Conservation (phyloP, 2,113 vertebrate species). For the Chaetura pelagica region DNA sequence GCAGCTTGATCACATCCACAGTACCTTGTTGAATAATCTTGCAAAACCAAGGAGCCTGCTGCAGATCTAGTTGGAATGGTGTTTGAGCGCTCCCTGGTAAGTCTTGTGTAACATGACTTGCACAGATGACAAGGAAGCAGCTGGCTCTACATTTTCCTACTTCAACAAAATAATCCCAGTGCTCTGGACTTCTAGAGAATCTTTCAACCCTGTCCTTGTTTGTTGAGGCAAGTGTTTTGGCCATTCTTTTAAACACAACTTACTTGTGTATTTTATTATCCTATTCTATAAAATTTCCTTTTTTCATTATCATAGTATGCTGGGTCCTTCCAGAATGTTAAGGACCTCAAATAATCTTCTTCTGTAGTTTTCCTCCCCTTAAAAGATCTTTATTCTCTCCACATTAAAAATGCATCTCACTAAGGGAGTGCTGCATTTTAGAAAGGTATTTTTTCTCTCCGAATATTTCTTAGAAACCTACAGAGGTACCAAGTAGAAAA, state of each 20-base stretch:
- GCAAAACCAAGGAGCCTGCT: neutral
- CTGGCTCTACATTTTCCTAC: neutral
- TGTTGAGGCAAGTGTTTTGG: neutral
- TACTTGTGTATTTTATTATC: neutral
- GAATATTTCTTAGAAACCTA: neutral
- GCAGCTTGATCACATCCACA: neutral
- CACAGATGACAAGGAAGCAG: neutral
- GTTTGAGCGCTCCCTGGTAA: neutral
- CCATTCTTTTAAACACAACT: neutral
- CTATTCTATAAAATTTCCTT: neutral
- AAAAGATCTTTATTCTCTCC: neutral
- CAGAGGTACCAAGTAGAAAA: neutral
- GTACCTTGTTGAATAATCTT: neutral
- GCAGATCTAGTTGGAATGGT: neutral
- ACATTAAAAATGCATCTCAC: neutral
- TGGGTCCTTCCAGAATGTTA: neutral
- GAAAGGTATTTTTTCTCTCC: neutral
- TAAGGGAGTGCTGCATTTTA: neutral
- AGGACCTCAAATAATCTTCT: neutral
- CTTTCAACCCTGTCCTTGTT: neutral
- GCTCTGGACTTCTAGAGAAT: neutral
- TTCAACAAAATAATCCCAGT: neutral
- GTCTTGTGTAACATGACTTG: neutral
- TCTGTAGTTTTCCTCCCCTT: neutral
- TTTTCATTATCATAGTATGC: neutral